Evolutionary conservation across 2,797 vertebrate species (phyloP).

Genomic region (Denticeps clupeoides): DNA sequence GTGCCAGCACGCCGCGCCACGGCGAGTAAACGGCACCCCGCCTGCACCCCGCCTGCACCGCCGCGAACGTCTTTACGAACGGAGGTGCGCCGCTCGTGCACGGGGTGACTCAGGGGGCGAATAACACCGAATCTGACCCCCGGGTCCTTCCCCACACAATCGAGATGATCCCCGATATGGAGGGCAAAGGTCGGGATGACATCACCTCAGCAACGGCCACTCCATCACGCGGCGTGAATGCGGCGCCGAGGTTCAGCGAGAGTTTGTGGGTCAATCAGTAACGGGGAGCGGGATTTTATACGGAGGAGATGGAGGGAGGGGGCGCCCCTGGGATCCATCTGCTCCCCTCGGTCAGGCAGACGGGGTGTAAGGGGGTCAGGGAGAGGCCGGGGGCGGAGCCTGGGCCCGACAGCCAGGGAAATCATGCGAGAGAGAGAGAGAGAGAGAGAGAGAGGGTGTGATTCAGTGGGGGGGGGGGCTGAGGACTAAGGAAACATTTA

Average conservation of each 20-base stretch:
- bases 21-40: neutral
- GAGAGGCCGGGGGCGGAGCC: too few relatives aligned
- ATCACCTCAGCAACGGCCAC: too few relatives aligned
- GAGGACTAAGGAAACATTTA: neutral
- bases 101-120: too few relatives aligned
- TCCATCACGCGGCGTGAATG: too few relatives aligned
- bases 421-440: neutral
- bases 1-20: neutral
- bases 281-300: neutral
- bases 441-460: neutral
- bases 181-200: too few relatives aligned
- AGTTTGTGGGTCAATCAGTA: neutral
- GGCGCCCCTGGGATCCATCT: slow-evolving; percentile 9
- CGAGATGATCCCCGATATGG: too few relatives aligned
- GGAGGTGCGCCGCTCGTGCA: too few relatives aligned
- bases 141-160: too few relatives aligned
- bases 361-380: neutral
- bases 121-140: too few relatives aligned
- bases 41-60: neutral
- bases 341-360: slow-evolving; percentile 7
- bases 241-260: too few relatives aligned
- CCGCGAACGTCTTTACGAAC: too few relatives aligned
- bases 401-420: too few relatives aligned
- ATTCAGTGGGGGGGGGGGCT: neutral
- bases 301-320: neutral